Evolutionary conservation across 2,888 invertebrate species (phyloP).

Genomic region (Cylindroiulus punctatus): DNA sequence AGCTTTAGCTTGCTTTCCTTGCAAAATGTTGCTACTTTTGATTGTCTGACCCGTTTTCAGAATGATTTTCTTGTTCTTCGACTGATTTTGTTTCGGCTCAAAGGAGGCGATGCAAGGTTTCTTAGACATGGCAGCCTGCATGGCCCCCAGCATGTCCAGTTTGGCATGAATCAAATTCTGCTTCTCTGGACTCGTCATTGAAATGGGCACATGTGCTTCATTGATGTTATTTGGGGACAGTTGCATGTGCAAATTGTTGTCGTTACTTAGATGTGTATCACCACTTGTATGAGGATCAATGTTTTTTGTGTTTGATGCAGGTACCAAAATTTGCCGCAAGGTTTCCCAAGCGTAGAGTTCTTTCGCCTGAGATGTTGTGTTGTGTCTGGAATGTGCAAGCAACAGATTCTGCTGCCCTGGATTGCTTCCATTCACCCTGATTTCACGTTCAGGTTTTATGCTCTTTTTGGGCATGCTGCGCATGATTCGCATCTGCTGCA

Average conservation of each 20-base stretch:
- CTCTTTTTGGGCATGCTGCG: background rate
- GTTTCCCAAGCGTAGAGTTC: slow-evolving; percentile 58
- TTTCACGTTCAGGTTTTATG: background rate
- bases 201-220: background rate
- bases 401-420: background rate
- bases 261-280: background rate
- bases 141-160: slow-evolving; percentile 53
- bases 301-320: background rate
- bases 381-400: slow-evolving; percentile 46
- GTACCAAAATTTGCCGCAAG: slow-evolving; percentile 56
- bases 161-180: slow-evolving; percentile 47
- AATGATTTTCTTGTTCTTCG: background rate
- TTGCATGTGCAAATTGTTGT: background rate
- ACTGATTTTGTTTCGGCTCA: background rate
- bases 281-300: background rate
- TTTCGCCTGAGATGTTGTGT: slow-evolving; percentile 56
- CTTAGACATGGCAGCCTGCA: slow-evolving; percentile 53
- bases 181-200: slow-evolving; percentile 33
- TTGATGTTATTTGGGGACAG: background rate
- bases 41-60: background rate
- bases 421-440: background rate
- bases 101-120: background rate
- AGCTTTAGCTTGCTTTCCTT: background rate
- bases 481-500: slow-evolving; percentile 40
- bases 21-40: background rate